These are phyloP conservation scores for Spilarctia lutea DNA, from an alignment of 2,888 invertebrate genomes.

Conservation along the genomic window DNA sequence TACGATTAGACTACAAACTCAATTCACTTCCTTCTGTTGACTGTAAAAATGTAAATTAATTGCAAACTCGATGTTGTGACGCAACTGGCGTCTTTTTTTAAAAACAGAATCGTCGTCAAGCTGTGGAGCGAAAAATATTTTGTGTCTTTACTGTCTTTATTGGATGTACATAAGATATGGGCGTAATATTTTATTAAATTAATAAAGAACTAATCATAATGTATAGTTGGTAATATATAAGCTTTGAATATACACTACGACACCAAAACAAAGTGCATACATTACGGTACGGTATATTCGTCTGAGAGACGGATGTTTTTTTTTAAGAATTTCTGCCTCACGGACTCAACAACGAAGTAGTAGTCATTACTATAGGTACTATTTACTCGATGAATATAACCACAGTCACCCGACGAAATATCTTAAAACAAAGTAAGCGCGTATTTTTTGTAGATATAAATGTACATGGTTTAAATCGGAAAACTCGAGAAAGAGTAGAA, in stretches of 20 bases:
- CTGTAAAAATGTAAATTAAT: slow-evolving; percentile 25
- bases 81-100: slow-evolving; percentile 10
- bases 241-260: not conserved
- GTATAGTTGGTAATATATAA: not conserved
- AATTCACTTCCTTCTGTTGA: slow-evolving; percentile 20
- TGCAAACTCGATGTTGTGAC: slow-evolving; percentile 21
- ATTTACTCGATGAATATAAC: not conserved
- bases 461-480: not conserved
- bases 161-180: no score
- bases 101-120: slow-evolving; percentile 2
- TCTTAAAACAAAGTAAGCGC: not conserved
- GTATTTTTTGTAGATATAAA: not conserved
- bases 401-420: not conserved
- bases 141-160: not conserved
- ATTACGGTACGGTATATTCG: not conserved
- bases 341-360: not conserved
- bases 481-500: slow-evolving; percentile 14
- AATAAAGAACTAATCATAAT: not conserved
- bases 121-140: not conserved
- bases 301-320: not conserved
- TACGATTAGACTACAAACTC: slow-evolving; percentile 3
- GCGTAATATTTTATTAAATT: not conserved
- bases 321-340: not conserved
- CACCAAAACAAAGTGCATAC: not conserved
- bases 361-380: not conserved